Base-by-base conservation (phyloP, 2,113 vertebrate species). In the Hoplias malabaricus region DNA sequence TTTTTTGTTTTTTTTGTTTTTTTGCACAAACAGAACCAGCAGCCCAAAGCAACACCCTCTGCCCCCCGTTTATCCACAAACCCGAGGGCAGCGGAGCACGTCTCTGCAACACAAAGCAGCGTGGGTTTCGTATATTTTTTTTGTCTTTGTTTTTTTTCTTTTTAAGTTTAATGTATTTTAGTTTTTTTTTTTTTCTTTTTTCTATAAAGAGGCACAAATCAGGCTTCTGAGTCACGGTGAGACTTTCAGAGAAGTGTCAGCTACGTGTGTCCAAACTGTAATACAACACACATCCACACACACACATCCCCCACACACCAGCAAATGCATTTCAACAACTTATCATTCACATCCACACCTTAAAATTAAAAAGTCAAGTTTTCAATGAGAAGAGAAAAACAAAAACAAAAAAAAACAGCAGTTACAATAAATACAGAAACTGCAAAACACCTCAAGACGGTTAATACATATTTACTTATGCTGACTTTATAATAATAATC, bases 361-460 rank as follows among this genome's bases (percentile, higher is more conserved):
- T 74, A 69, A 42, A 68, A 77, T 72, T 85, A 83, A 9, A 57
- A 75, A 79, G 72, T 89, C 85, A 89, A 88, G 89, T 90, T 76
- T 85, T 71, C 84, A 84, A 67, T 42, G 71, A 84, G 85, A 72
- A n/a, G n/a, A n/a, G n/a, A n/a, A n/a, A n/a, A n/a, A n/a, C n/a
- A n/a, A n/a, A n/a, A n/a, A n/a, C n/a, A n/a, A 66, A 84, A 78
- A 83, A 82, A 83, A 86, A 90, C 91, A 90, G 90, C 90, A 91
- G 90, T 85, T 77, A 81, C 72, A 92, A 90, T 89, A 92, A 89
- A 90, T 88, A 88, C 86, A 85, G 83, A 57, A 90, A 88, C 86
- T 89, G 90, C 89, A 86, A 81, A 84, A 82, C 85, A 87, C 82
- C 82, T 69, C 82, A 82, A 62, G 36, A 82, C 59, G 40, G 57